Base-by-base conservation (phyloP, 2,888 invertebrate genomes). In the Tenthredo livida region DNA sequence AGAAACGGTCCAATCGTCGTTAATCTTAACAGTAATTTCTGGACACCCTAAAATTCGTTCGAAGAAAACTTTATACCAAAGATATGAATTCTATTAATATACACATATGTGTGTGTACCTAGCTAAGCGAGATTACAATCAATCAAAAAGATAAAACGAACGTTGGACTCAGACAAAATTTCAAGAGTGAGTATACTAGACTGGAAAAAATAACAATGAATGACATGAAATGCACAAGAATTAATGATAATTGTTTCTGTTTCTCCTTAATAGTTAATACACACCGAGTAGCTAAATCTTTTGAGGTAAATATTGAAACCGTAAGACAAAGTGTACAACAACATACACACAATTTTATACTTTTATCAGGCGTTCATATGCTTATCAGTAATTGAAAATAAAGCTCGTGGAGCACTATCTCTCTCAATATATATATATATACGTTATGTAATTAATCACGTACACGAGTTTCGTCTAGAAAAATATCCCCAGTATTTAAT, bases 1-100 rank as follows among this genome's bases (percentile, higher is more conserved):
- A 67, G 67, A 67, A 10, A 83, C 65, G n/a, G 43, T 21, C 33
- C 85, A 86, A 12, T 82, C 58, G 29, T 86, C 84, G 33, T 87
- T 87, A 29, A 89, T 87, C 73, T 85, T 88, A 33, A 89, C 85
- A 9, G 87, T 87, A 73, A 87, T 82, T 77, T 89, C 89, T 0
- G 88, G 88, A 21, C 82, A 72, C 2, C 85, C 89, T 89, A 70
- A 6, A 85, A 86, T 47, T 7, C 21, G 9, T 70, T 12, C 9
- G 12, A 61, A 58, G 1, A 37, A 37, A 12, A 78, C 1, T n/a
- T 25, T 1, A 47, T 25, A 25, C 47, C 40, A 70, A 4, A 29
- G 67, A 33, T 17, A 17, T 37, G 17, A 37, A 33, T 4, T 17
- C 33, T 9, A 70, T 33, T 33, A 29, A 33, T 33, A 33, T 33